Conservation (phyloP, 2,888 invertebrate genomes). For the Pristionchus entomophagus region DNA sequence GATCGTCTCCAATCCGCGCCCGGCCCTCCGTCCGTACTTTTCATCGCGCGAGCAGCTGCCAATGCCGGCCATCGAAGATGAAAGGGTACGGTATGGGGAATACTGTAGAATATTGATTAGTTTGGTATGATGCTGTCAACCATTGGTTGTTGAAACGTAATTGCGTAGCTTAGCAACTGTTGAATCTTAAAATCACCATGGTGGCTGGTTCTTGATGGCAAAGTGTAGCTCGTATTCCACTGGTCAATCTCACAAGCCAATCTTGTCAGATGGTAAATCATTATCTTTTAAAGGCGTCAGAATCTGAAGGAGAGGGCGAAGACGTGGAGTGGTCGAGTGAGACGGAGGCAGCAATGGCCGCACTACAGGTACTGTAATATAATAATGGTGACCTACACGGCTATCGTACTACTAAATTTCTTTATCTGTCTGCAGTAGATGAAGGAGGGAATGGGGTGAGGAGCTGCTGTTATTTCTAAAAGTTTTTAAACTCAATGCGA, state of each 20-base stretch:
- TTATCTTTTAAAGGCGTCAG: background rate
- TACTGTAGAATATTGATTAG: background rate
- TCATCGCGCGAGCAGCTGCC: constrained; percentile 49
- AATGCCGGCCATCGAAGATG: constrained; percentile 43
- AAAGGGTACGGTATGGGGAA: constrained; percentile 40
- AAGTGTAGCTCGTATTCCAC: background rate
- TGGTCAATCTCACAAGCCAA: background rate
- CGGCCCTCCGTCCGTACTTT: constrained; percentile 67
- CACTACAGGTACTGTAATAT: background rate
- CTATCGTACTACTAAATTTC: no score
- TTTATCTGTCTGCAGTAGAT: no score
- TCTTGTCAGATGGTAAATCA: background rate
- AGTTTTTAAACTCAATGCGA: no score
- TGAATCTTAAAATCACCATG: no score
- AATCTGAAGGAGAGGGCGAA: constrained; percentile 51
- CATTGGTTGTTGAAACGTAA: no score
- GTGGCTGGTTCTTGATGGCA: background rate
- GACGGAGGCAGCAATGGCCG: constrained; percentile 6
- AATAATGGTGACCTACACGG: no score
- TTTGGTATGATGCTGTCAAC: no score
- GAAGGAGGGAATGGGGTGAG: no score
- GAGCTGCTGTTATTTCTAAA: no score
- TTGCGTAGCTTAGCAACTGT: no score
- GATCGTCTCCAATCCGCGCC: constrained; percentile 71
- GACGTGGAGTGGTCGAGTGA: constrained; percentile 54